phyloP scores from a whole-genome alignment of 2,888 invertebrate species.

The Epinotia bilunana region DNA sequence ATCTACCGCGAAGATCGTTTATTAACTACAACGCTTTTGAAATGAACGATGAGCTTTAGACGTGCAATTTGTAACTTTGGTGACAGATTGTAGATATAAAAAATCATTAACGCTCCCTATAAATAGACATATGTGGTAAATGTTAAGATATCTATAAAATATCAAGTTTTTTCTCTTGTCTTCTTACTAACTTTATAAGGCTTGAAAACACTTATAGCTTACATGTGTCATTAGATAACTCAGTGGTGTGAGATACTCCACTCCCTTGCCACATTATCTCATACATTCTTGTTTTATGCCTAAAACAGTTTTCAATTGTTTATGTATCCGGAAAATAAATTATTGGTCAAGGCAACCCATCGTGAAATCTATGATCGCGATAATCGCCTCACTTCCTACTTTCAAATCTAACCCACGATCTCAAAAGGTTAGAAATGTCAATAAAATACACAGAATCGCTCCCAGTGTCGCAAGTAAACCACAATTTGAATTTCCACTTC shows the following conservation, averaged over 20 bases:
- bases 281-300: background rate
- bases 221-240: background rate
- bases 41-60: constrained; percentile 34
- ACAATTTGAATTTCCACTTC: constrained; percentile 46
- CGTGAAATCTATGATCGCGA: constrained; percentile 40
- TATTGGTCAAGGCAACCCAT: constrained; percentile 5
- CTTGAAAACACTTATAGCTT: background rate
- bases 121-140: constrained; percentile 3
- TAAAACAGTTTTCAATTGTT: constrained; percentile 8
- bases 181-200: background rate
- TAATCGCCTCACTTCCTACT: constrained; percentile 34
- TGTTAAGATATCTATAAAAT: background rate
- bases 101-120: constrained; percentile 3
- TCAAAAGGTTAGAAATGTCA: constrained; percentile 37
- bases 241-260: background rate
- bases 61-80: constrained; percentile 20
- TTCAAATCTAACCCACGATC: constrained; percentile 39
- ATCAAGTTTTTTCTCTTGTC: background rate
- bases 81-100: constrained; percentile 11
- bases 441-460: constrained; percentile 41
- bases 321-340: constrained; percentile 11
- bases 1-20: constrained; percentile 33
- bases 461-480: constrained; percentile 39
- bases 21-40: constrained; percentile 28
- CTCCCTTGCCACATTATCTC: background rate